A percentile compares a stretch with the other conserved stretches of the same genome.
These are phyloP conservation scores for Denticeps clupeoides DNA, from an alignment of 2,797 vertebrate genomes.

Conservation along the genomic window DNA sequence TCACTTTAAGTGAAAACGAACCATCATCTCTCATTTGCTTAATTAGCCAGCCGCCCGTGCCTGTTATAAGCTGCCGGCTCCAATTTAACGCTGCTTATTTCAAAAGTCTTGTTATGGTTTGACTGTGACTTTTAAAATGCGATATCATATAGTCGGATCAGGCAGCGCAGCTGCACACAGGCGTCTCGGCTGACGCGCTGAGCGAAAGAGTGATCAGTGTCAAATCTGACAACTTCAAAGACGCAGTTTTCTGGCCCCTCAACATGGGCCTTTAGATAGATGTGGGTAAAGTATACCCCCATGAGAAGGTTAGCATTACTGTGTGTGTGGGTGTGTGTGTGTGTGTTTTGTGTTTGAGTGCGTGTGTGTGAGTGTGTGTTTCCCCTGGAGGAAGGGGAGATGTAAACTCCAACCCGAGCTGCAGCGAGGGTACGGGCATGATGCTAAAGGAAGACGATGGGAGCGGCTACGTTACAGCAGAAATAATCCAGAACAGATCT, in stretches of 20 bases:
- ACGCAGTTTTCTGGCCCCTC: constrained; percentile 11
- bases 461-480: constrained; percentile 51
- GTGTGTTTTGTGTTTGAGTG: not conserved
- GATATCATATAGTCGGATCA: constrained; percentile 54
- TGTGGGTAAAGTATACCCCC: constrained; percentile 48
- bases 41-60: constrained; percentile 61
- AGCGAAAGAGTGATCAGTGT: constrained; percentile 65
- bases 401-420: constrained; percentile 49
- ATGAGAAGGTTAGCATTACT: constrained; percentile 55
- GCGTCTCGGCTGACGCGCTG: constrained; percentile 54
- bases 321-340: not conserved
- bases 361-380: constrained; percentile 26
- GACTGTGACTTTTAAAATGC: constrained; percentile 48
- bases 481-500: constrained; percentile 73
- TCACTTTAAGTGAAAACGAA: constrained; percentile 52
- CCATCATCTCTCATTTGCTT: constrained; percentile 63
- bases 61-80: constrained; percentile 65
- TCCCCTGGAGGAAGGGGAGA: constrained; percentile 53
- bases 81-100: constrained; percentile 62
- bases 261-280: constrained; percentile 32
- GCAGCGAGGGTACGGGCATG: constrained; percentile 45
- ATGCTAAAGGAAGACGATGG: constrained; percentile 59
- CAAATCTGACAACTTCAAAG: constrained; percentile 61
- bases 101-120: constrained; percentile 60
- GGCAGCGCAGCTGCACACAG: constrained; percentile 55